Evolutionary conservation across 2,888 invertebrate genomes (phyloP).

Genomic region (Apoderus coryli): DNA sequence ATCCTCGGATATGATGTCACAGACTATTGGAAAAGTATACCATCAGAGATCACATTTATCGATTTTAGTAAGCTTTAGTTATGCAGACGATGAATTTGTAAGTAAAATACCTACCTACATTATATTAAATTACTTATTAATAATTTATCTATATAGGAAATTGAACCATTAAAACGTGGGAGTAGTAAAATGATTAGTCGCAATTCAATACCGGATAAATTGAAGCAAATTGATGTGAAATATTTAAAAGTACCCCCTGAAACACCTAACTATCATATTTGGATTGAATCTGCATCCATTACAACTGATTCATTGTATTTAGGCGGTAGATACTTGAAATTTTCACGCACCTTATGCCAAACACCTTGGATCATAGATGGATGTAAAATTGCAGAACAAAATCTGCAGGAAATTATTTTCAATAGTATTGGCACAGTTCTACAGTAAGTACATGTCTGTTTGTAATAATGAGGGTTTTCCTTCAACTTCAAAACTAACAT

Average conservation of each 20-base stretch:
- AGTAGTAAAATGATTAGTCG: too few relatives aligned
- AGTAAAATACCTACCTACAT: too few relatives aligned
- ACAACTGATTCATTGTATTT: slow-evolving; percentile 51
- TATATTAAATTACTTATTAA: too few relatives aligned
- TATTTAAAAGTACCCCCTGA: too few relatives aligned
- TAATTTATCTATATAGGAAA: too few relatives aligned
- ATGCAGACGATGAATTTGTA: slow-evolving; percentile 38
- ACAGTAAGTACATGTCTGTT: slow-evolving; percentile 43
- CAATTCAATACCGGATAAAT: too few relatives aligned
- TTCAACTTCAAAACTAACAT: too few relatives aligned
- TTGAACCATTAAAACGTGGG: too few relatives aligned
- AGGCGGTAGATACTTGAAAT: slow-evolving; percentile 70
- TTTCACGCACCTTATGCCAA: slow-evolving; percentile 73
- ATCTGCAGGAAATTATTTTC: slow-evolving; percentile 81
- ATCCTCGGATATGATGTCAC: slow-evolving; percentile 12
- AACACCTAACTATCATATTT: too few relatives aligned
- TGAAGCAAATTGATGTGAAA: too few relatives aligned
- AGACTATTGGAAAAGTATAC: slow-evolving; percentile 16
- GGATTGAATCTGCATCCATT: too few relatives aligned
- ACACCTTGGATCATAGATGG: slow-evolving; percentile 88
- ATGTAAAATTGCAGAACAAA: slow-evolving; percentile 63
- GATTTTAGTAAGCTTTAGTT: slow-evolving; percentile 43
- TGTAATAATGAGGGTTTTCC: too few relatives aligned
- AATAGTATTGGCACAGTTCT: slow-evolving; percentile 46
- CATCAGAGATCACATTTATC: slow-evolving; percentile 42